Conservation (phyloP, 2,797 vertebrate species). For the Pangasius krempfi region DNA sequence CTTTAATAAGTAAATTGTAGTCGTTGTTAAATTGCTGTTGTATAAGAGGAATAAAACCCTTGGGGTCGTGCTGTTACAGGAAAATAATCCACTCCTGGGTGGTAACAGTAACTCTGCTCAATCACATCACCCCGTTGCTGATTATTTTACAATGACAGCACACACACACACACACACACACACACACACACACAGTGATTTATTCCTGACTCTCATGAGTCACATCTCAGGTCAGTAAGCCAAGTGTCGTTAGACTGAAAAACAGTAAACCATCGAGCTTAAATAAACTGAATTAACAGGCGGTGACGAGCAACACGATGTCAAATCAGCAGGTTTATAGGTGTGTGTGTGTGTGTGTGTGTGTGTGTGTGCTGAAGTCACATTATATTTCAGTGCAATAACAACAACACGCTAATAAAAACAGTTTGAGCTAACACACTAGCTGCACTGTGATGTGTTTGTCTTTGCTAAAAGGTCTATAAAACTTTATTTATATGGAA, state of each 20-base stretch:
- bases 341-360: slow-evolving; percentile 13
- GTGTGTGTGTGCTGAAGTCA: not conserved
- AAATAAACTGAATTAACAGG: not conserved
- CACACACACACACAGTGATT: not conserved
- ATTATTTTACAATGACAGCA: not conserved
- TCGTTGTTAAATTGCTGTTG: not conserved
- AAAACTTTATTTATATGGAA: not conserved
- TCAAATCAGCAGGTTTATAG: not conserved
- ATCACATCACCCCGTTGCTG: not conserved
- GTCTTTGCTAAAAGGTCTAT: not conserved
- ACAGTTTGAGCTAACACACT: not conserved
- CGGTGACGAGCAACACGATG: not conserved
- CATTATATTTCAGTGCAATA: not conserved
- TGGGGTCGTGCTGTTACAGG: not conserved
- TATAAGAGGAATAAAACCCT: not conserved
- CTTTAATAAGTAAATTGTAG: not conserved
- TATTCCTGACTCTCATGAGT: not conserved
- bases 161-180: not conserved
- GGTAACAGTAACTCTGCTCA: not conserved
- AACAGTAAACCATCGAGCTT: not conserved
- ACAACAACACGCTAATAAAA: not conserved
- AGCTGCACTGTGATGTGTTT: not conserved
- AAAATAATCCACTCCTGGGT: not conserved
- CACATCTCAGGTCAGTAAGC: not conserved
- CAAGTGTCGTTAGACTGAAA: not conserved